phyloP scores from a whole-genome alignment of 2,888 invertebrate genomes.

The Mythimna albipuncta region DNA sequence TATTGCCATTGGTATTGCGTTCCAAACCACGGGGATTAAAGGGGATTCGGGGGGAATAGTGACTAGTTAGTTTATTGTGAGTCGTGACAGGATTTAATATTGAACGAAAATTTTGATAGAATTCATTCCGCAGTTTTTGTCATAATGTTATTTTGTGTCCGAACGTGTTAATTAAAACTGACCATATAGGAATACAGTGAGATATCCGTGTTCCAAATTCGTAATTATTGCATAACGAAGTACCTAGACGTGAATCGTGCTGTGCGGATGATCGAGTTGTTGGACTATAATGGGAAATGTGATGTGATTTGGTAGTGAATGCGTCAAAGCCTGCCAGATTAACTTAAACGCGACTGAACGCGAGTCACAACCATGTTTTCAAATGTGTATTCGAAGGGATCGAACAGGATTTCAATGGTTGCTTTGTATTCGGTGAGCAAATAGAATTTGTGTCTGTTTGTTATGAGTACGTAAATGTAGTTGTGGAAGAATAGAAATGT shows the following conservation, averaged over 20 bases:
- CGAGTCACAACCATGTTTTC: constrained; percentile 70
- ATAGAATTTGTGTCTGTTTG: constrained; percentile 52
- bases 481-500: constrained; percentile 28
- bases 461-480: constrained; percentile 35
- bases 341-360: constrained; percentile 70
- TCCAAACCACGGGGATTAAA: constrained; percentile 63
- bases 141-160: constrained; percentile 32
- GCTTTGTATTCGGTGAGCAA: constrained; percentile 59
- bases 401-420: constrained; percentile 67
- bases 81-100: constrained; percentile 64
- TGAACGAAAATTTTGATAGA: constrained; percentile 56
- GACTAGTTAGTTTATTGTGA: constrained; percentile 66
- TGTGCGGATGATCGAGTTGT: constrained; percentile 14
- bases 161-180: constrained; percentile 20
- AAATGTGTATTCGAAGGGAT: constrained; percentile 70
- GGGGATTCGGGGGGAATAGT: constrained; percentile 56
- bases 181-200: neutral
- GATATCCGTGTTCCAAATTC: constrained; percentile 33
- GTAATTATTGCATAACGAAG: constrained; percentile 30
- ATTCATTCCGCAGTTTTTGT: constrained; percentile 44
- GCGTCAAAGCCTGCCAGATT: constrained; percentile 72
- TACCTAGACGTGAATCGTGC: constrained; percentile 8
- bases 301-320: constrained; percentile 72
- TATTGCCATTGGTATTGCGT: constrained; percentile 63
- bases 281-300: constrained; percentile 61